Percentiles rank a stretch among this genome's conserved stretches.
phyloP scores from a whole-genome alignment of 2,888 invertebrate genomes.

The Cryptus armator region DNA sequence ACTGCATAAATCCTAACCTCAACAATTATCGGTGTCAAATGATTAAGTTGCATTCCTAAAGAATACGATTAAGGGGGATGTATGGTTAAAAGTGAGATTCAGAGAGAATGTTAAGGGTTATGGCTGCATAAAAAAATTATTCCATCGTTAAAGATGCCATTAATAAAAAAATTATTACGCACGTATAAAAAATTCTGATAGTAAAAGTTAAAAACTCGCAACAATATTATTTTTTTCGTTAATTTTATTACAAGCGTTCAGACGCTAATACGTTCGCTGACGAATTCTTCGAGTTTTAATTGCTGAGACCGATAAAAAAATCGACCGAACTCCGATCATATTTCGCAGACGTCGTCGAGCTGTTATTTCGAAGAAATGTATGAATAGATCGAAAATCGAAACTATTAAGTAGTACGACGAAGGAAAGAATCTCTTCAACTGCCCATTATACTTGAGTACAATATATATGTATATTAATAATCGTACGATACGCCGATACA shows the following conservation, averaged over 20 bases:
- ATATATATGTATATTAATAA: constrained; percentile 8
- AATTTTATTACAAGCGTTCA: not conserved
- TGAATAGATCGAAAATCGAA: constrained; percentile 5
- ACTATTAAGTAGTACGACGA: not conserved
- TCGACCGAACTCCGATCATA: constrained; percentile 10
- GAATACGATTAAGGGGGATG: no score
- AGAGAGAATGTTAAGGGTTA: no score
- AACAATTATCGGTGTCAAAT: no score
- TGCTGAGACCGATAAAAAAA: not conserved
- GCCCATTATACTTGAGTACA: not conserved
- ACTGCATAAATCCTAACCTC: no score
- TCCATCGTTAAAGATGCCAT: not conserved
- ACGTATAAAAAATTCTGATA: not conserved
- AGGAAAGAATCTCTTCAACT: not conserved
- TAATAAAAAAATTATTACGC: not conserved
- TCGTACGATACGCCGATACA: not conserved
- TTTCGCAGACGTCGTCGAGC: constrained; percentile 17
- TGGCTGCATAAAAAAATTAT: no score
- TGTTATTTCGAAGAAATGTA: constrained; percentile 3
- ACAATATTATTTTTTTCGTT: not conserved
- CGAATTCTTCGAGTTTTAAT: not conserved
- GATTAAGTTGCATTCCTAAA: no score
- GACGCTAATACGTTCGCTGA: not conserved
- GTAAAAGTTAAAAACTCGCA: not conserved
- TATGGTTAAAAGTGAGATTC: no score